Percentiles rank a stretch among this genome's conserved stretches.
Conservation (phyloP, 2,888 invertebrate species). For the Polymixis lichenea region DNA sequence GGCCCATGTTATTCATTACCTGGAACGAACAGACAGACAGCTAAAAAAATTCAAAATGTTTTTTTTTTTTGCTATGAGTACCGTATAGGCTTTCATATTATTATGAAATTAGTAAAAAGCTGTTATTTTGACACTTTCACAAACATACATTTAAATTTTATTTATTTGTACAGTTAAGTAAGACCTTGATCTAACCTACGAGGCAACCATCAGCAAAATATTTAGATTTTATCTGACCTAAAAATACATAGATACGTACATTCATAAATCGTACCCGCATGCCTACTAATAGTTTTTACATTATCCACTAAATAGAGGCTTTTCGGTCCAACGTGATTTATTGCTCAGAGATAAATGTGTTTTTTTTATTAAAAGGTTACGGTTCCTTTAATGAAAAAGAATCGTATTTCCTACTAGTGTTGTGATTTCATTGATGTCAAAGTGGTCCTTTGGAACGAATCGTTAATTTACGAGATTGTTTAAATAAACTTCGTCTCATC, state of each 20-base stretch:
- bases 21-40: too few relatives aligned
- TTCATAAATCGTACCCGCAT: constrained; percentile 71
- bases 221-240: constrained; percentile 51
- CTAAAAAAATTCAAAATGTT: too few relatives aligned
- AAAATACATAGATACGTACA: constrained; percentile 56
- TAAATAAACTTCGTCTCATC: too few relatives aligned
- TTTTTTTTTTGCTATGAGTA: too few relatives aligned
- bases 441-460: constrained; percentile 9
- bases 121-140: too few relatives aligned
- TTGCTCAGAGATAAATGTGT: constrained; percentile 57
- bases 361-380: constrained; percentile 38
- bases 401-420: background rate
- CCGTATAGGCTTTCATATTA: too few relatives aligned
- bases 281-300: constrained; percentile 58
- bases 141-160: too few relatives aligned
- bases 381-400: constrained; percentile 5
- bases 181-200: constrained; percentile 2
- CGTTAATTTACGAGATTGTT: background rate
- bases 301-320: constrained; percentile 64
- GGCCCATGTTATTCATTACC: too few relatives aligned
- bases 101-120: too few relatives aligned
- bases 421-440: background rate
- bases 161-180: too few relatives aligned
- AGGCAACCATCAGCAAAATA: constrained; percentile 19
- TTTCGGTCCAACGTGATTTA: constrained; percentile 56